These are phyloP conservation scores for Melinopterus prodromus DNA, from an alignment of 2,888 invertebrate genomes.

Conservation along the genomic window DNA sequence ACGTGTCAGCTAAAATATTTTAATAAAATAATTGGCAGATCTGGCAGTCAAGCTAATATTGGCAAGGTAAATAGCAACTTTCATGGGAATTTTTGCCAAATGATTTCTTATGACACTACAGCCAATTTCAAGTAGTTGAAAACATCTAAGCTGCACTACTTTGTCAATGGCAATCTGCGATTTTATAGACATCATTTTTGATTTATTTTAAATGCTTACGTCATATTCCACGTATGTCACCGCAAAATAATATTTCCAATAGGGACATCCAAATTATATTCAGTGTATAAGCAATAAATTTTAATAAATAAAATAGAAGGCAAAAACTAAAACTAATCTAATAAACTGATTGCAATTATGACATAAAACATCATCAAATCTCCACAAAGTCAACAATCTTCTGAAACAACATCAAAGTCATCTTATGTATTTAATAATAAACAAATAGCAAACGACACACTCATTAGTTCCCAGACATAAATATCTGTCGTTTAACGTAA, in stretches of 20 bases:
- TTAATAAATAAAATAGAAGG: too few species aligned
- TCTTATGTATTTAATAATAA: background rate
- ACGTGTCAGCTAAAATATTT: background rate
- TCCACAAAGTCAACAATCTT: background rate
- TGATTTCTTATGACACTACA: background rate
- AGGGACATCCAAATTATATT: too few species aligned
- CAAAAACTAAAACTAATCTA: background rate
- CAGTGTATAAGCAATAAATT: too few species aligned
- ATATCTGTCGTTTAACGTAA: background rate
- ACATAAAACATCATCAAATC: too few species aligned
- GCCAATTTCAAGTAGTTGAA: background rate
- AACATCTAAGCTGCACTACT: background rate
- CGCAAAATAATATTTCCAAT: background rate
- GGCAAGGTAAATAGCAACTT: background rate
- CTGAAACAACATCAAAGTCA: background rate
- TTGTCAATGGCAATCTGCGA: background rate
- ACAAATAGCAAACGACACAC: background rate
- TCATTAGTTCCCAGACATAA: background rate
- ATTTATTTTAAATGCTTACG: background rate
- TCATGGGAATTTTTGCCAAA: background rate
- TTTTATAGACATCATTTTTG: background rate
- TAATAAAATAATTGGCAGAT: background rate
- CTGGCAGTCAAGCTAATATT: background rate
- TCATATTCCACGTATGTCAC: background rate
- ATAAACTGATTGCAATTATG: background rate